These are phyloP conservation scores for Prolemur simus DNA, from an alignment of 2,113 vertebrate genomes.

Conservation along the genomic window DNA sequence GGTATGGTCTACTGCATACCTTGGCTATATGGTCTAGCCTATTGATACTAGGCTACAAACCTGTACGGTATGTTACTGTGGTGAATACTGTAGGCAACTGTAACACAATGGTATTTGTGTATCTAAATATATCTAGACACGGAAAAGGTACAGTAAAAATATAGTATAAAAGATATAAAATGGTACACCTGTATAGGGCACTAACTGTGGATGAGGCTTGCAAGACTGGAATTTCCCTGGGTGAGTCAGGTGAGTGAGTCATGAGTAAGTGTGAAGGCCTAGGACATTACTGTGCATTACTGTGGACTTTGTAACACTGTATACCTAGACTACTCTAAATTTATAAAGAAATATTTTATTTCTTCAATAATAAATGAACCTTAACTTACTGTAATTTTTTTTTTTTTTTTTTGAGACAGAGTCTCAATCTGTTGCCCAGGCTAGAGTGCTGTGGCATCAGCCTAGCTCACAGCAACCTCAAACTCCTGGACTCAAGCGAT, in stretches of 20 bases:
- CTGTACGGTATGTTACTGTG: not conserved
- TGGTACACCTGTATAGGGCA: not conserved
- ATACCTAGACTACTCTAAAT: not conserved
- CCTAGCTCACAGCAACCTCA: too few species aligned
- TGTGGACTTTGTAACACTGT: not conserved
- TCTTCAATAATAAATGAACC: not conserved
- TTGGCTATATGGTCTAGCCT: not conserved
- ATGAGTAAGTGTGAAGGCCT: not conserved
- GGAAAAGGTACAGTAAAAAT: not conserved
- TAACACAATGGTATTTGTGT: not conserved
- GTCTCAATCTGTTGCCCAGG: too few species aligned
- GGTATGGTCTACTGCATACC: not conserved
- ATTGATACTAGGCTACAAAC: not conserved
- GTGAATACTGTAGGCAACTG: not conserved
- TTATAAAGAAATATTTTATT: not conserved
- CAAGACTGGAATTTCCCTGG: not conserved
- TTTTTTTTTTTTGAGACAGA: too few species aligned
- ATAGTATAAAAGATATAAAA: not conserved
- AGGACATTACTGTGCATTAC: not conserved
- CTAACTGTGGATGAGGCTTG: not conserved
- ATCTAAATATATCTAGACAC: not conserved
- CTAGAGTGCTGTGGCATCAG: too few species aligned
- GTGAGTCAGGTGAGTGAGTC: not conserved
- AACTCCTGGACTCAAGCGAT: too few species aligned
- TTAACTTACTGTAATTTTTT: not conserved